Base-by-base conservation (phyloP, 1,140 invertebrate genomes). In the Bombus superbus region DNA sequence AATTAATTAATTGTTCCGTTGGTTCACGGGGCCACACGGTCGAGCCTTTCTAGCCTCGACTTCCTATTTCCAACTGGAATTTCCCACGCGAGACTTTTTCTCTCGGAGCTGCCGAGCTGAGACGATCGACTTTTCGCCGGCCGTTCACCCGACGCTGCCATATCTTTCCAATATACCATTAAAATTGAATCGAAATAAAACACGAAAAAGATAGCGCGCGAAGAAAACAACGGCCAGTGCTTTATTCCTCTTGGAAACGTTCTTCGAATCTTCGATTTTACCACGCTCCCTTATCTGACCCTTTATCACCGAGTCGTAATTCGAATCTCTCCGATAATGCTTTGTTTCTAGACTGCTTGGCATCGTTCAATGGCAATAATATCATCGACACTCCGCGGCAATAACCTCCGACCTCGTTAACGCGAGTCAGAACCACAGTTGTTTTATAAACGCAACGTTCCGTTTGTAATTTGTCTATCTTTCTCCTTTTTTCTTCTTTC, bases 1-100 rank as follows among this genome's bases (percentile, higher is more conserved):
- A 91, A 93, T 93, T 93, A 93, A 92, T 92, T 92, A 83, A 86
- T 83, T 86, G 80, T 84, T 71, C 59, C 57, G 25, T 72, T 8
- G 68, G 32, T 57, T 78, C 83, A 40, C 69, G 57, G 28, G 40
- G 57, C 83, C 57, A 57, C 53, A 38, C 76, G 76, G 76, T 80
- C 57, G 74, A 35, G 18, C 59, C 44, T 42, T 35, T n/a, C 22
- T 42, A n/a, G 22, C 10, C 28, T 18, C 84, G n/a, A 15, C 80
- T 76, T 86, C 79, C 73, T 77, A 76, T 83, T 76, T 47, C 22
- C 11, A 47, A 44, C 28, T 38, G 25, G 32, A 64, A 83, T 76
- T 86, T 86, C 85, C 66, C 85, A 83, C 73, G 72, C 64, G 47
- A 77, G 40, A 83, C 40, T 83, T 83, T 86, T 86, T 76, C 80